Evolutionary conservation across 2,888 invertebrate species (phyloP).

Genomic region (Oxyteleia sp.): DNA sequence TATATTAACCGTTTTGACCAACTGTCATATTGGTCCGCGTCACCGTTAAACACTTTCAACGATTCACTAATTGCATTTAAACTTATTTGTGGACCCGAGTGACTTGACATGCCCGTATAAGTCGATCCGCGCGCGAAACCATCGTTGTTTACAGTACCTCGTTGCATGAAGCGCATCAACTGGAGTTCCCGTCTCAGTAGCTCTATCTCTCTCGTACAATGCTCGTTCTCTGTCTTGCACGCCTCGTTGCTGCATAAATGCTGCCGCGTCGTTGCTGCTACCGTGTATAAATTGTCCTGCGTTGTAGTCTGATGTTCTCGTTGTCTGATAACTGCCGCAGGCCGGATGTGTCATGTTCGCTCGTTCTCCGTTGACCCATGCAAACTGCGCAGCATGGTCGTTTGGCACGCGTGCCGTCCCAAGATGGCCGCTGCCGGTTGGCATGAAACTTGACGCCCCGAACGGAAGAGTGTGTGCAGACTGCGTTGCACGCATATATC

Average conservation of each 20-base stretch:
- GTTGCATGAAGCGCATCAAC: not conserved
- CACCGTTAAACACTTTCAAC: not conserved
- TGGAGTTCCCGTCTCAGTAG: slow-evolving; percentile 11
- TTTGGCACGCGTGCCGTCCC: slow-evolving; percentile 5
- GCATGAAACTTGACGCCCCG: not conserved
- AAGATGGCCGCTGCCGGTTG: slow-evolving; percentile 2
- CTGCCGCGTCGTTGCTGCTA: not conserved
- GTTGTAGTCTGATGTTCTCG: not conserved
- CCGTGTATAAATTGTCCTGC: not conserved
- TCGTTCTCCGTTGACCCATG: not conserved
- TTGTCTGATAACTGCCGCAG: not conserved
- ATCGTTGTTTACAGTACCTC: not conserved
- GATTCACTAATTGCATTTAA: not conserved
- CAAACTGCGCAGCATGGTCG: slow-evolving; percentile 16
- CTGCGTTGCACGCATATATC: too few species aligned
- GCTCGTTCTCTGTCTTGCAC: slow-evolving; percentile 9
- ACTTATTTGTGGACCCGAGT: not conserved
- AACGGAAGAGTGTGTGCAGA: too few species aligned
- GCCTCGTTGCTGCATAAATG: not conserved
- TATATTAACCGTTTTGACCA: not conserved
- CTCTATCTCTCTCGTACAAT: slow-evolving; percentile 11
- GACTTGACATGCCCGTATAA: not conserved
- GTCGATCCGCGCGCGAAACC: too few species aligned
- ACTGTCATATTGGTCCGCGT: not conserved
- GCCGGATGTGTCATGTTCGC: not conserved